Evolutionary conservation across 2,888 invertebrate genomes (phyloP), one percentile per base, ranked within the genome.

Genomic region (Aproaerema taeniolella): DNA sequence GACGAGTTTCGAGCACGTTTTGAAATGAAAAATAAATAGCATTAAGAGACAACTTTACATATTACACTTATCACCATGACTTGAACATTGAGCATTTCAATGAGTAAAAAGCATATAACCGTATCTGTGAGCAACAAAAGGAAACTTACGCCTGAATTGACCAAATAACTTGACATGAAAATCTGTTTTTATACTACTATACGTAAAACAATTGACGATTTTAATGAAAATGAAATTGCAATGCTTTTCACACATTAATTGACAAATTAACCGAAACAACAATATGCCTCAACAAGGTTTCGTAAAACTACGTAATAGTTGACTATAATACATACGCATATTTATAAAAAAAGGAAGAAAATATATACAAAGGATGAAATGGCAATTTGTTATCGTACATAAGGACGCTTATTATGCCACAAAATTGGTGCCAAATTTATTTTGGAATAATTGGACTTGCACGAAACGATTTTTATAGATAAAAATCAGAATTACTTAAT

Each of bases 31-130:
- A 41, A 45, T 37, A 66, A 77, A 70, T 71, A 72, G 72, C 64
- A 72, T 76, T 66, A 75, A 63, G 74, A 69, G 54, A 61, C 58
- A 50, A 71, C 62, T 56, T 61, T 66, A 64, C 68, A 78, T 71
- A 36, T 9, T 28, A 10, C 55, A 67, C 71, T 76, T 81, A 83
- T 81, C 81, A 81, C 81, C 80, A 81, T 76, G 78, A 78, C 67
- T 68, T 72, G 65, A 75, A 71, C 66, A 75, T 82, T 86, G 85
- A 86, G 85, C 85, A 86, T 85, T 83, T 65, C 61, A 70, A 77
- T 82, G 82, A 85, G 83, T 85, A 82, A 82, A 42, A 72, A 68
- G 61, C 64, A 55, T 64, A 59, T 61, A 67, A 71, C 61, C 54
- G 15, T 49, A 58, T 47, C 54, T 50, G 49, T 76, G 77, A 81